Conservation (phyloP, 2,888 invertebrate species). For the Metacarcinus magister region DNA sequence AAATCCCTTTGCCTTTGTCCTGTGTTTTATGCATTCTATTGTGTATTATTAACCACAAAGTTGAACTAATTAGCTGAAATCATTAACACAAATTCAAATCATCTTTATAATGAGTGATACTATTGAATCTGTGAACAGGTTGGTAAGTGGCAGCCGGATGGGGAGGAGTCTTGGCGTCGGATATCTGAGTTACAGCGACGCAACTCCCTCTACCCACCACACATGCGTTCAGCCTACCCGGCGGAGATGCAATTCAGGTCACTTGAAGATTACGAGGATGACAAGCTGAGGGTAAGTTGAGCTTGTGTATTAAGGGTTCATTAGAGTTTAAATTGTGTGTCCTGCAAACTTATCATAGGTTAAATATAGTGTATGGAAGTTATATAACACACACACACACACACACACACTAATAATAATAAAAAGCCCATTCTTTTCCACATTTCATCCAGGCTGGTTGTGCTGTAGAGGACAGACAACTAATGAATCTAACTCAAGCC, state of each 20-base stretch:
- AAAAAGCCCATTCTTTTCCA: too few relatives aligned
- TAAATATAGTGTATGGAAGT: too few relatives aligned
- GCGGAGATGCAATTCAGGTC: conserved; percentile 86
- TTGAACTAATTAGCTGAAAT: too few relatives aligned
- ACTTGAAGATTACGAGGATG: conserved; percentile 75
- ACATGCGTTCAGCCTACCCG: conserved; percentile 93
- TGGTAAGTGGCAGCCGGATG: conserved; percentile 73
- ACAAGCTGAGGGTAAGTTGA: conserved; percentile 71
- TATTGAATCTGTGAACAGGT: conserved; percentile 39
- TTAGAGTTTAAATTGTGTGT: not conserved
- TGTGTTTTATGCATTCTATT: too few relatives aligned
- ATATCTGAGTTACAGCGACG: conserved; percentile 91
- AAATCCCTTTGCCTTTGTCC: too few relatives aligned
- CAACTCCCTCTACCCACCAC: conserved; percentile 93
- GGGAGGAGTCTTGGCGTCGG: conserved; percentile 84
- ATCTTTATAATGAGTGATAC: not conserved
- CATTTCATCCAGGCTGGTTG: conserved; percentile 70
- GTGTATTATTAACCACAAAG: too few relatives aligned
- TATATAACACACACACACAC: too few relatives aligned
- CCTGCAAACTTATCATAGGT: too few relatives aligned
- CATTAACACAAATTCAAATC: not conserved
- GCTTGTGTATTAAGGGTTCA: not conserved
- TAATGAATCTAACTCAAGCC: conserved; percentile 78
- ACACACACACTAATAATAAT: too few relatives aligned
- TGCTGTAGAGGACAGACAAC: conserved; percentile 75